Percentiles rank a stretch among this genome's conserved stretches.
phyloP scores from a whole-genome alignment of 30 jellyfish, hydroid and myxozoan genomes.

The Hydractinia echinata region DNA sequence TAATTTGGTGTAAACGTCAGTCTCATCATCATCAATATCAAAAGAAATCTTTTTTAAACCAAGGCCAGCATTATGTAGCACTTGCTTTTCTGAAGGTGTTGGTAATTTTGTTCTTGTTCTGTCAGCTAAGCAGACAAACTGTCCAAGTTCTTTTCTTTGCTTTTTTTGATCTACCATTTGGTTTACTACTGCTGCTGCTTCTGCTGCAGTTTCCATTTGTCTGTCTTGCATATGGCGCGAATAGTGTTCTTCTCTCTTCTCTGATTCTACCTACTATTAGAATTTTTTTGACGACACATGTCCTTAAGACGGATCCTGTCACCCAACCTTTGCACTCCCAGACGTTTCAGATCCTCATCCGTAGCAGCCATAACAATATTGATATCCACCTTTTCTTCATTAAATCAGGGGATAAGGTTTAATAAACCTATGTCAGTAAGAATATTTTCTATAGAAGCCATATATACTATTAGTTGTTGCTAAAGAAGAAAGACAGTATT shows the following conservation, averaged over 20 bases:
- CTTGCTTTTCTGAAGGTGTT: neutral
- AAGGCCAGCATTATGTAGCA: neutral
- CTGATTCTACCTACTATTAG: neutral
- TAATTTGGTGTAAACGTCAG: neutral
- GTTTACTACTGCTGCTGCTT: no score
- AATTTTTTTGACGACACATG: neutral
- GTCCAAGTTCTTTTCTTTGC: neutral
- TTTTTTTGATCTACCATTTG: no score
- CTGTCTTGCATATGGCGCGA: neutral
- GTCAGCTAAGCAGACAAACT: slow-evolving; percentile 5
- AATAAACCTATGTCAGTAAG: neutral
- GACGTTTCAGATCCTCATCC: neutral
- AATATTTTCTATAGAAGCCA: neutral
- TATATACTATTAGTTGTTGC: no score
- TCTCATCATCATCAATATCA: neutral
- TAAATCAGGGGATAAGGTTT: neutral
- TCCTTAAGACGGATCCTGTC: slow-evolving; percentile 1
- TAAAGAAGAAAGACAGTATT: no score
- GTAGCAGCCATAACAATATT: neutral
- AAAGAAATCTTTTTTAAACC: neutral
- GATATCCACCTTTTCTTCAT: neutral
- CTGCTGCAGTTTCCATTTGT: no score
- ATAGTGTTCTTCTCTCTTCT: neutral
- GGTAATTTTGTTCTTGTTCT: neutral
- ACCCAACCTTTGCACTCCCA: neutral